These are phyloP conservation scores for Calyptomena viridis DNA, from an alignment of 2,113 vertebrate genomes.

Conservation along the genomic window DNA sequence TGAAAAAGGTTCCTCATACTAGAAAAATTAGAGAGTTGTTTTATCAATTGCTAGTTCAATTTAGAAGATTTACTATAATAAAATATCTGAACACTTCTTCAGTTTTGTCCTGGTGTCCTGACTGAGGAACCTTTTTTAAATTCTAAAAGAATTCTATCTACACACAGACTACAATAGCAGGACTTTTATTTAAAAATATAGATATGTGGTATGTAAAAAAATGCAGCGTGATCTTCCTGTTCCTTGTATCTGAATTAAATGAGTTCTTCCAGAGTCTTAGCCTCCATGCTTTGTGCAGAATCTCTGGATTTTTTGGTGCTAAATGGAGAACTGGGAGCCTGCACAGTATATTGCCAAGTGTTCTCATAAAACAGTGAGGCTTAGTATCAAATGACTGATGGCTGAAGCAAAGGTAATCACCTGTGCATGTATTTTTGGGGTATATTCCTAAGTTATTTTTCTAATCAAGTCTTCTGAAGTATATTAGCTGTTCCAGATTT, in stretches of 20 bases:
- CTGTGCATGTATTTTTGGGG: not conserved
- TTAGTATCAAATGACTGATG: not conserved
- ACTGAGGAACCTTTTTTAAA: not conserved
- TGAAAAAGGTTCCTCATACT: not conserved
- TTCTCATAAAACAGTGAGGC: not conserved
- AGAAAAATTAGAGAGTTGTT: not conserved
- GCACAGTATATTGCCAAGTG: not conserved
- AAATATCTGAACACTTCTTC: not conserved
- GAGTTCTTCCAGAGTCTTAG: not conserved
- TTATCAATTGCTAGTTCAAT: not conserved
- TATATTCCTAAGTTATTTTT: not conserved
- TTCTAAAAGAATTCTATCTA: not conserved
- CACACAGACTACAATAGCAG: not conserved
- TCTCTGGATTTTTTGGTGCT: conserved; percentile 38
- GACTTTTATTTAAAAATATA: not conserved
- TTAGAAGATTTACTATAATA: not conserved
- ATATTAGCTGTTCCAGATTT: not conserved
- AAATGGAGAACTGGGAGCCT: not conserved
- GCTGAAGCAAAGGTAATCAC: not conserved
- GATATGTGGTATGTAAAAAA: not conserved
- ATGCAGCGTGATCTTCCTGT: not conserved
- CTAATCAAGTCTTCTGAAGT: not conserved
- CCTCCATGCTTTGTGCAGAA: not conserved
- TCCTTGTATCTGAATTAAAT: not conserved
- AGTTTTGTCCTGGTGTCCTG: not conserved